These are phyloP conservation scores for Embiotoca jacksoni DNA, from an alignment of 2,113 vertebrate genomes.

Conservation along the genomic window DNA sequence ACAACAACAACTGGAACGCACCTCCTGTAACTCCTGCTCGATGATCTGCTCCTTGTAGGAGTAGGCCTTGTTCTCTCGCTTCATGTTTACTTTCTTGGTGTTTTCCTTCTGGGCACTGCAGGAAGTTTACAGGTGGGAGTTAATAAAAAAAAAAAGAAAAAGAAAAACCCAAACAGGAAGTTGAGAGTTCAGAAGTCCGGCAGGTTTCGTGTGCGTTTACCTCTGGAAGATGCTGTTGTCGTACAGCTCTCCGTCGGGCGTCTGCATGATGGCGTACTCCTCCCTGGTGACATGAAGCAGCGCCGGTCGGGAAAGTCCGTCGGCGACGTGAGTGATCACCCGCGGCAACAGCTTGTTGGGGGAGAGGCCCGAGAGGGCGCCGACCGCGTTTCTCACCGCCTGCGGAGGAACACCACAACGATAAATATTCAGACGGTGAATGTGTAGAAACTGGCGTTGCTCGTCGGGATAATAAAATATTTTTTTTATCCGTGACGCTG, in stretches of 20 bases:
- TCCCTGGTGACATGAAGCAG: slow-evolving; percentile 90
- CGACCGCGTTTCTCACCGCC: slow-evolving; percentile 90
- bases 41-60: slow-evolving; percentile 99
- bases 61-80: slow-evolving; percentile 98
- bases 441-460: no score
- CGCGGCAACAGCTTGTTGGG: slow-evolving; percentile 89
- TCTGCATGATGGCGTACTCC: slow-evolving; percentile 94
- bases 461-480: no score
- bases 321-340: slow-evolving; percentile 87
- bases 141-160: background rate
- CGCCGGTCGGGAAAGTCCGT: slow-evolving; percentile 86
- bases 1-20: slow-evolving; percentile 49
- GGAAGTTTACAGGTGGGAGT: background rate
- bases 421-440: background rate
- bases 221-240: slow-evolving; percentile 96
- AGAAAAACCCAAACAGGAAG: background rate
- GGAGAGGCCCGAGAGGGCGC: slow-evolving; percentile 89
- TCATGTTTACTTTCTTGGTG: slow-evolving; percentile 95
- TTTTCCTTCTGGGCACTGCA: slow-evolving; percentile 94
- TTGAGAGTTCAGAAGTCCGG: background rate
- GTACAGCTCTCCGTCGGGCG: slow-evolving; percentile 91
- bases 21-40: slow-evolving; percentile 97
- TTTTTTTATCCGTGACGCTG: no score
- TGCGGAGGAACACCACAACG: slow-evolving; percentile 42
- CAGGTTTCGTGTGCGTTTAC: slow-evolving; percentile 67